Conservation (phyloP, 2,888 invertebrate genomes). For the Drosophila aldrichi region DNA sequence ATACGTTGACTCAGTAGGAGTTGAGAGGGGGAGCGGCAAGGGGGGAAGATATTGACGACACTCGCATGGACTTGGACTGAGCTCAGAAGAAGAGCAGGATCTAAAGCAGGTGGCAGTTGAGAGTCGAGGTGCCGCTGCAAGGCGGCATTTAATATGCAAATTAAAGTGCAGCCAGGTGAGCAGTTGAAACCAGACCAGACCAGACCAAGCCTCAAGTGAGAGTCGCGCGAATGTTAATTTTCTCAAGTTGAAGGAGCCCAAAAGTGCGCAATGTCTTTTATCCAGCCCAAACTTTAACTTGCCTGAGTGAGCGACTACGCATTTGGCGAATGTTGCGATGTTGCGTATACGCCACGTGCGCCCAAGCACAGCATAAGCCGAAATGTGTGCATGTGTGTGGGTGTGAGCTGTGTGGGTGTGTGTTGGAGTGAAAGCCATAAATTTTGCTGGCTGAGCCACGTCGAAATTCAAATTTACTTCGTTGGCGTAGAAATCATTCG, state of each 20-base stretch:
- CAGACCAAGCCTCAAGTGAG: slow-evolving; percentile 3
- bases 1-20: slow-evolving; percentile 23
- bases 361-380: slow-evolving; percentile 49
- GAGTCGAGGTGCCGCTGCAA: slow-evolving; percentile 28
- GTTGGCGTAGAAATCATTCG: slow-evolving; percentile 40
- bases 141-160: slow-evolving; percentile 59
- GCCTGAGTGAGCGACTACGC: slow-evolving; percentile 12
- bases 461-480: slow-evolving; percentile 70
- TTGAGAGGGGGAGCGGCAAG: too few species aligned
- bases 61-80: slow-evolving; percentile 10
- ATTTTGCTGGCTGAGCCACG: slow-evolving; percentile 56
- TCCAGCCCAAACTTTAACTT: slow-evolving; percentile 39
- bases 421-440: slow-evolving; percentile 56
- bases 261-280: slow-evolving; percentile 25
- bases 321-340: slow-evolving; percentile 45
- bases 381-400: neutral
- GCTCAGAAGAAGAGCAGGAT: slow-evolving; percentile 11
- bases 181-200: neutral
- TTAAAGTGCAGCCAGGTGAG: slow-evolving; percentile 50
- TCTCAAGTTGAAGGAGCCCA: slow-evolving; percentile 25
- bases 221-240: slow-evolving; percentile 23
- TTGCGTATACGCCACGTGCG: slow-evolving; percentile 56
- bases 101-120: slow-evolving; percentile 21
- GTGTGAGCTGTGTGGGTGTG: too few species aligned
- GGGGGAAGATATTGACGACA: slow-evolving; percentile 9